A percentile compares a stretch with the other conserved stretches of the same genome.
These are phyloP conservation scores for Epizoanthus scotinus DNA, from an alignment of 92 coral and sea anemone species.

Conservation along the genomic window DNA sequence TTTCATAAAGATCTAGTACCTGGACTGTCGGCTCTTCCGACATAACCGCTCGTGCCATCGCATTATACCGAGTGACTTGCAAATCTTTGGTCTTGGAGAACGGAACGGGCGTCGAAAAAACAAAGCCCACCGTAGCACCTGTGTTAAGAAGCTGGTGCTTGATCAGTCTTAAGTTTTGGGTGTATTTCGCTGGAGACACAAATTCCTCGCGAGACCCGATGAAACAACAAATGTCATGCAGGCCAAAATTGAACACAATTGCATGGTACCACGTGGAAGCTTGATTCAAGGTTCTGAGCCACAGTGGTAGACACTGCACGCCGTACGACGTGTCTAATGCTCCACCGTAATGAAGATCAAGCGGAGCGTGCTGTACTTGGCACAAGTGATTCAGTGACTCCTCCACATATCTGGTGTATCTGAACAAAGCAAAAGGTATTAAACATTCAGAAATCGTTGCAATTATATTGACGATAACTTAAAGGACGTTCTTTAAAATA, in stretches of 20 bases:
- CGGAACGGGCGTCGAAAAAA: slow-evolving; percentile 27
- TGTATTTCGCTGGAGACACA: slow-evolving; percentile 8
- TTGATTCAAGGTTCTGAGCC: slow-evolving; percentile 22
- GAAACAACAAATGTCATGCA: slow-evolving; percentile 29
- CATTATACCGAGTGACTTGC: slow-evolving; percentile 6
- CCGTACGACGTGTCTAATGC: slow-evolving; percentile 27
- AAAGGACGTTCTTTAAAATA: no score
- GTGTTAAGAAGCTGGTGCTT: slow-evolving; percentile 4
- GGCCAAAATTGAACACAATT: slow-evolving; percentile 29
- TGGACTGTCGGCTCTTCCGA: slow-evolving; percentile 21
- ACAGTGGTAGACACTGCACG: slow-evolving; percentile 1
- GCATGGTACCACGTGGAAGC: slow-evolving; percentile 31
- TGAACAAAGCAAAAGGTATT: not conserved
- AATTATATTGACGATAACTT: no score
- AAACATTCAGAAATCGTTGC: not conserved
- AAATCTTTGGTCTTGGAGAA: slow-evolving; percentile 29
- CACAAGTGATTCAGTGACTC: slow-evolving; percentile 3
- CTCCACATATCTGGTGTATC: slow-evolving; percentile 23
- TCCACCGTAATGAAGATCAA: slow-evolving; percentile 27
- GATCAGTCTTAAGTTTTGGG: not conserved
- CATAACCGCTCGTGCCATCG: slow-evolving; percentile 33
- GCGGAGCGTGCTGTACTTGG: slow-evolving; percentile 36
- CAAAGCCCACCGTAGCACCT: slow-evolving; percentile 4
- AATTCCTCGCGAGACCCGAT: slow-evolving; percentile 23
- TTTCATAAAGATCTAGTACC: slow-evolving; percentile 32